phyloP scores from a whole-genome alignment of 2,113 vertebrate species.

The Orycteropus afer region DNA sequence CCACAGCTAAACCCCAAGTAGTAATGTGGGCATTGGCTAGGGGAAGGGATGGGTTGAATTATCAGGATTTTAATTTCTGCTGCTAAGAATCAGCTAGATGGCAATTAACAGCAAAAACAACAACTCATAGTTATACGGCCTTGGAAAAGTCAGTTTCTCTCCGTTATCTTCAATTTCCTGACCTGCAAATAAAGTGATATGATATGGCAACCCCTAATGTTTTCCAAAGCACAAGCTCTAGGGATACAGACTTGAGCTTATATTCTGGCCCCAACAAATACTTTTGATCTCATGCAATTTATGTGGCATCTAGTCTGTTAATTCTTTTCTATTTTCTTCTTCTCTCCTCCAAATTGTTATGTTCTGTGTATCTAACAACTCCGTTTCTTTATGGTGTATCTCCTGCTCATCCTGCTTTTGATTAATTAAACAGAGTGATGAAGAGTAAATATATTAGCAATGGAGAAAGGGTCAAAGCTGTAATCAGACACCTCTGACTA shows the following conservation, averaged over 20 bases:
- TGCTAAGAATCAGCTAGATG: background rate
- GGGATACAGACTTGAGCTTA: background rate
- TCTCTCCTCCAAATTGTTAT: background rate
- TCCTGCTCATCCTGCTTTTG: conserved; percentile 29
- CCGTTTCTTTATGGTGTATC: conserved; percentile 13
- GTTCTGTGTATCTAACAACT: background rate
- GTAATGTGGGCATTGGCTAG: background rate
- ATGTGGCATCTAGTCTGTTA: background rate
- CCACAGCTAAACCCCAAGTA: background rate
- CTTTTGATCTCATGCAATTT: background rate
- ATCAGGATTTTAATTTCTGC: background rate
- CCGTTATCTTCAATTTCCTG: background rate
- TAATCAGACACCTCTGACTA: background rate
- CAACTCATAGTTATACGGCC: background rate
- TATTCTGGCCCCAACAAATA: background rate
- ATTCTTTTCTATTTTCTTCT: background rate
- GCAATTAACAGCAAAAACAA: background rate
- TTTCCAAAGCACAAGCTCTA: background rate
- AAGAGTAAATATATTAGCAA: background rate
- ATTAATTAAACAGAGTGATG: background rate
- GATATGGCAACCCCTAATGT: background rate
- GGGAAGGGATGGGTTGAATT: background rate
- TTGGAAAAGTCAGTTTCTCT: background rate
- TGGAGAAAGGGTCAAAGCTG: background rate
- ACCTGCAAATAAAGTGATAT: background rate